These are phyloP conservation scores for Labrus mixtus DNA, from an alignment of 2,113 vertebrate genomes.

Conservation along the genomic window DNA sequence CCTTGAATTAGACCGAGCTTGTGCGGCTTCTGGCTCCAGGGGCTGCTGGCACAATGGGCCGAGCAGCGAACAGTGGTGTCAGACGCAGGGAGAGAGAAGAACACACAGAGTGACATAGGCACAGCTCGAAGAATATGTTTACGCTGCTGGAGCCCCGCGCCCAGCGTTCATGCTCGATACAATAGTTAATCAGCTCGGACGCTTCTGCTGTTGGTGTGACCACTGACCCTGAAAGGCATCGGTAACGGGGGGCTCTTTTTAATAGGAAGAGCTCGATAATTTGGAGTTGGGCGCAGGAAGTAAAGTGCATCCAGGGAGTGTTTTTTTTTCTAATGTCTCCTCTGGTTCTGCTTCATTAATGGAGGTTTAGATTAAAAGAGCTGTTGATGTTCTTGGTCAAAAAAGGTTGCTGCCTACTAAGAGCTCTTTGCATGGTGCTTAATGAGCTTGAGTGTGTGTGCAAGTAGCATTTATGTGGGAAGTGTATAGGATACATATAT, in stretches of 20 bases:
- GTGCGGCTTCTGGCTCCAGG: constrained; percentile 63
- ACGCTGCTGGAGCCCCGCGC: constrained; percentile 51
- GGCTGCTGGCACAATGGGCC: constrained; percentile 71
- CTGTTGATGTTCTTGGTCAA: constrained; percentile 72
- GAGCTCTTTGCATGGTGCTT: constrained; percentile 71
- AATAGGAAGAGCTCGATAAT: constrained; percentile 52
- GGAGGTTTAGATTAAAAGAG: constrained; percentile 73
- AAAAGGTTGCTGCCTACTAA: constrained; percentile 61
- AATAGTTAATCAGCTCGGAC: constrained; percentile 68
- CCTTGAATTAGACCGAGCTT: constrained; percentile 73
- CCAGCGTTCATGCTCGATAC: constrained; percentile 46
- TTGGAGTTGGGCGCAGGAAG: constrained; percentile 40
- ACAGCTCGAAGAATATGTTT: constrained; percentile 75
- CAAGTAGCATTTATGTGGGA: constrained; percentile 45
- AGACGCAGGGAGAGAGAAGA: constrained; percentile 57
- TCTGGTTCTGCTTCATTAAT: constrained; percentile 72
- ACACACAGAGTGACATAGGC: constrained; percentile 71
- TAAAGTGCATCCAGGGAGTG: constrained; percentile 48
- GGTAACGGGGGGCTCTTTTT: constrained; percentile 41
- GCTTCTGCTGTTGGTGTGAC: constrained; percentile 56
- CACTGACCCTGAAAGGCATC: constrained; percentile 66
- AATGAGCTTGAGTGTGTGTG: constrained; percentile 69
- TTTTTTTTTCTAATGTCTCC: constrained; percentile 33
- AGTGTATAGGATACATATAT: constrained; percentile 42
- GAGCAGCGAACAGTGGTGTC: constrained; percentile 64